Evolutionary conservation across 2,888 invertebrate genomes (phyloP), one percentile per base, ranked within the genome.

Genomic region (Brachycybe producta): DNA sequence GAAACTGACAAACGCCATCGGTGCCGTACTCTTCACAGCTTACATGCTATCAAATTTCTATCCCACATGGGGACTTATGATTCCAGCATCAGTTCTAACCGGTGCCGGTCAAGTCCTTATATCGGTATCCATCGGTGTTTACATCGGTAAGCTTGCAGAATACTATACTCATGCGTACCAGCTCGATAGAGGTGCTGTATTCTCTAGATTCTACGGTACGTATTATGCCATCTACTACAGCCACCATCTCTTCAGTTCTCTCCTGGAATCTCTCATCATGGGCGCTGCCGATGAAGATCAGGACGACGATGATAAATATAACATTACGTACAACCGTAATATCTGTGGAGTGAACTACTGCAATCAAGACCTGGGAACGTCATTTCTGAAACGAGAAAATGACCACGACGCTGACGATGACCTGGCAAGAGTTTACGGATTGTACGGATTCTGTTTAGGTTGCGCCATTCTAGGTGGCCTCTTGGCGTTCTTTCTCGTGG

Each of bases 371-470:
- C 36, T 48, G 15, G 48, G 48, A 15, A 36, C 27, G 2, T 24
- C 11, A 19, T 41, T 41, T 15, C n/a, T n/a, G 41, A 8, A 41
- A n/a, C n/a, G n/a, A n/a, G n/a, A n/a, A n/a, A n/a, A 2, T 5
- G 13, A 19, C 32, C 4, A n/a, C n/a, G n/a, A n/a, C n/a, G n/a
- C n/a, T n/a, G n/a, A n/a, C n/a, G n/a, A n/a, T n/a, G n/a, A n/a
- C n/a, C n/a, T n/a, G n/a, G n/a, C n/a, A n/a, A 84, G 90, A 73
- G 84, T 91, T 62, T 87, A 84, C 66, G 83, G 83, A 67, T 84
- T 92, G 63, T 82, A 84, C 45, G 78, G 83, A 59, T 88, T 92
- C 60, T 94, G 92, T 65, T 73, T 92, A 54, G 78, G 80, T 0
- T 91, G 88, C 65, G 84, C 91, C 26, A 65, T 86, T 42, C 74